Base-by-base conservation (phyloP, 2,888 invertebrate species). In the Tetanocera ferruginea region DNA sequence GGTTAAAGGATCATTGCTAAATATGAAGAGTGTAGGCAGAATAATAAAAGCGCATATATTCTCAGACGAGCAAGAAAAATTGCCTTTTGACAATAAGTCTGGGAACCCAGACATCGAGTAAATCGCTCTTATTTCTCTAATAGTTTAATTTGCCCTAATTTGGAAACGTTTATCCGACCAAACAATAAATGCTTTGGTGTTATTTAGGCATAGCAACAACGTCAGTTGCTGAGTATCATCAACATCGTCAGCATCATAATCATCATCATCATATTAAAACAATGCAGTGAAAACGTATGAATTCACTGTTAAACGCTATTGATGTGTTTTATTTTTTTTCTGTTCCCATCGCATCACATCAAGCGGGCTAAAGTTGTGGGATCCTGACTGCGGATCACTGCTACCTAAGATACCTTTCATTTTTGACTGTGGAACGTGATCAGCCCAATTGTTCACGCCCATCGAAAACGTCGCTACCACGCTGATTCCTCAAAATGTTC, bases 111-210 rank as follows among this genome's bases (percentile, higher is more conserved):
- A 34, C 67, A 69, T 17, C 70, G 14, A 72, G 76, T 77, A 82
- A 80, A 83, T 79, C 82, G 83, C 9, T 5, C 79, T 73, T 82
- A 80, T 67, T 85, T 82, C 80, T 83, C 86, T 88, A 87, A 87
- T 87, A 88, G 88, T 87, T 88, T 87, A 87, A 88, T 87, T 87
- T 88, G 87, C 88, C 79, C 84, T 88, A 87, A 87, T 87, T 88
- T 87, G 87, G 86, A 86, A 88, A 79, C 88, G 87, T 87, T 87
- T 88, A 87, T 87, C 87, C 43, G 67, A 17, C 52, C 43, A 76
- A 69, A 17, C 70, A 78, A 73, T 49, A 74, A 77, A 78, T 57
- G 74, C 72, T 34, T 31, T 34, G 37, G 23, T 37, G 23, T 67
- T 67, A 23, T 28, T 60, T 60, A 4, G 57, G 25, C 57, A 5